phyloP scores from a whole-genome alignment of 1,140 invertebrate species.

The Charaxes varanes region DNA sequence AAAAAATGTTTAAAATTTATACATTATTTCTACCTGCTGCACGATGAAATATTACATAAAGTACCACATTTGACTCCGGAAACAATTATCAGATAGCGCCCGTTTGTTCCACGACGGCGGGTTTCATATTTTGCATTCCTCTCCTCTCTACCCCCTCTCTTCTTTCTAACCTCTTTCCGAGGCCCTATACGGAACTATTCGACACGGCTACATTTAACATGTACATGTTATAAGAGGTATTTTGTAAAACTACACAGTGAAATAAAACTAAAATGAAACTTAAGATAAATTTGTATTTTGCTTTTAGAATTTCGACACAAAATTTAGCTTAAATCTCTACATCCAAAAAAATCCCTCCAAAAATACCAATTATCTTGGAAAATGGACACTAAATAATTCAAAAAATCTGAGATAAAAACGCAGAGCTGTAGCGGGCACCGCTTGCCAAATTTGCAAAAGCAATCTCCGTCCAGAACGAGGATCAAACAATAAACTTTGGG shows the following conservation, averaged over 20 bases:
- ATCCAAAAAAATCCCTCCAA: too few species aligned
- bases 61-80: slow-evolving; percentile 35
- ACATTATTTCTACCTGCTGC: too few species aligned
- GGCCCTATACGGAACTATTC: too few species aligned
- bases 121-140: slow-evolving; percentile 42
- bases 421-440: slow-evolving; percentile 1
- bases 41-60: slow-evolving; percentile 20
- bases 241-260: too few species aligned
- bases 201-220: too few species aligned
- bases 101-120: slow-evolving; percentile 24
- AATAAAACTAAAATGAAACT: too few species aligned
- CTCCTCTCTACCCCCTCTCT: slow-evolving; percentile 10
- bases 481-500: slow-evolving; percentile 47
- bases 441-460: slow-evolving; percentile 51
- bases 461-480: slow-evolving; percentile 39
- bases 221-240: too few species aligned
- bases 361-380: slow-evolving; percentile 7
- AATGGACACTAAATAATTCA: slow-evolving; percentile 4
- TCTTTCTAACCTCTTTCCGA: too few species aligned
- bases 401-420: slow-evolving; percentile 5
- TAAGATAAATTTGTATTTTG: too few species aligned
- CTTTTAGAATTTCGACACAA: too few species aligned
- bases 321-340: too few species aligned
- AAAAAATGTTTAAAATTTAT: too few species aligned
- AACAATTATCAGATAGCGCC: slow-evolving; percentile 47